Percentiles rank a stretch among this genome's conserved stretches.
Conservation (phyloP, 2,113 vertebrate genomes). For the Polypterus senegalus region DNA sequence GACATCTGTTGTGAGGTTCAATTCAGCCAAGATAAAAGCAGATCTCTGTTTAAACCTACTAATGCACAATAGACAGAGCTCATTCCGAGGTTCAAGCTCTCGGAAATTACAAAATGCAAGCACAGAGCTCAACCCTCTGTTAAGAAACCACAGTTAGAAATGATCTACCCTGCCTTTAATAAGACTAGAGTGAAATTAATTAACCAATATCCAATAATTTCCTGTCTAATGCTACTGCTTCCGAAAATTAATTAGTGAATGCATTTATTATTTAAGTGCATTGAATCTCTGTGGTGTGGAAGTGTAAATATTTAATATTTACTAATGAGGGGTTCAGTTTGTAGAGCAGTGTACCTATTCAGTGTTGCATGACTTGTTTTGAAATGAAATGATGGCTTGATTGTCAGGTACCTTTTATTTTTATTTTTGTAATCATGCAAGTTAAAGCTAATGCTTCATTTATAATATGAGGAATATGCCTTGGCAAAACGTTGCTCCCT, state of each 20-base stretch:
- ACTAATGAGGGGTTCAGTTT: constrained; percentile 17
- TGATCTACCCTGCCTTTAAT: constrained; percentile 3
- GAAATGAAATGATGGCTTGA: background rate
- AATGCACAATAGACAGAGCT: no score
- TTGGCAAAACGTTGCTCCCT: no score
- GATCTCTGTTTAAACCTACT: no score
- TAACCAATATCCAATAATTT: constrained; percentile 13
- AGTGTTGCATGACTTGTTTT: constrained; percentile 2
- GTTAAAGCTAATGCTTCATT: no score
- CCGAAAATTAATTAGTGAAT: constrained; percentile 19
- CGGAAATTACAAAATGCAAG: background rate
- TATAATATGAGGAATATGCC: no score
- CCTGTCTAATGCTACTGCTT: constrained; percentile 17
- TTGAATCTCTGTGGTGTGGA: constrained; percentile 14
- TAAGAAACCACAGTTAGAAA: constrained; percentile 11
- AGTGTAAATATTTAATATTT: constrained; percentile 23
- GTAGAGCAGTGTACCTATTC: constrained; percentile 11
- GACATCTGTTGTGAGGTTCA: no score
- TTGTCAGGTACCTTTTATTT: no score
- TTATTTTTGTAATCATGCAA: no score
- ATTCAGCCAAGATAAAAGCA: no score
- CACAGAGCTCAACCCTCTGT: constrained; percentile 4
- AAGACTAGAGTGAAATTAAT: constrained; percentile 11
- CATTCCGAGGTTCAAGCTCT: background rate
- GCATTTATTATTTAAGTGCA: constrained; percentile 16